phyloP scores from a whole-genome alignment of 2,888 invertebrate genomes.

The Uropetala carovei region DNA sequence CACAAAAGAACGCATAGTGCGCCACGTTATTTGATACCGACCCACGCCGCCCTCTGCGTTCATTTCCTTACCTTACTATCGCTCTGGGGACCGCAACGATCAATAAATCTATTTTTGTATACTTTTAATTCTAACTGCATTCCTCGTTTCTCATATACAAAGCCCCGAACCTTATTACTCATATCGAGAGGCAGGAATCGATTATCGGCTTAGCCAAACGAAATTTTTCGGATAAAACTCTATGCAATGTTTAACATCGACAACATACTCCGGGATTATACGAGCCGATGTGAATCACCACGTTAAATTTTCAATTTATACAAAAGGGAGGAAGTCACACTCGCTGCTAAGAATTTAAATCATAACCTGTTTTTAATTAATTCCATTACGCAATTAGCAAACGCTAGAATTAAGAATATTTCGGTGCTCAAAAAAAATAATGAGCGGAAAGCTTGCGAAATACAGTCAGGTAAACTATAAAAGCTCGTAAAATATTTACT shows the following conservation, averaged over 20 bases:
- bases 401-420: too few species aligned
- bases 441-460: too few species aligned
- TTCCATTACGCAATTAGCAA: too few species aligned
- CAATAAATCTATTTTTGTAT: conserved; percentile 63
- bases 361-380: too few species aligned
- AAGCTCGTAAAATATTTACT: too few species aligned
- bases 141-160: conserved; percentile 62
- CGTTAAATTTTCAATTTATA: background rate
- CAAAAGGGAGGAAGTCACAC: too few species aligned
- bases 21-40: conserved; percentile 27
- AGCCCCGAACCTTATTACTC: conserved; percentile 56
- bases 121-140: conserved; percentile 63
- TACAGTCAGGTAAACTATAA: too few species aligned
- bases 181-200: conserved; percentile 52
- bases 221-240: conserved; percentile 56
- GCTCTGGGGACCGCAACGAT: conserved; percentile 29
- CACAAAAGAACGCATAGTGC: conserved; percentile 34
- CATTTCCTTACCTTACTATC: conserved; percentile 53
- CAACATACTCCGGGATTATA: conserved; percentile 36
- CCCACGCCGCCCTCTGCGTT: background rate
- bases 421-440: too few species aligned
- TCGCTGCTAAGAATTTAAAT: too few species aligned
- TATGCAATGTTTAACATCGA: conserved; percentile 52
- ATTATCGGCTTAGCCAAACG: conserved; percentile 42
- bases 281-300: conserved; percentile 32